Conservation (phyloP, 2,113 vertebrate species). For the Ictidomys tridecemlineatus region DNA sequence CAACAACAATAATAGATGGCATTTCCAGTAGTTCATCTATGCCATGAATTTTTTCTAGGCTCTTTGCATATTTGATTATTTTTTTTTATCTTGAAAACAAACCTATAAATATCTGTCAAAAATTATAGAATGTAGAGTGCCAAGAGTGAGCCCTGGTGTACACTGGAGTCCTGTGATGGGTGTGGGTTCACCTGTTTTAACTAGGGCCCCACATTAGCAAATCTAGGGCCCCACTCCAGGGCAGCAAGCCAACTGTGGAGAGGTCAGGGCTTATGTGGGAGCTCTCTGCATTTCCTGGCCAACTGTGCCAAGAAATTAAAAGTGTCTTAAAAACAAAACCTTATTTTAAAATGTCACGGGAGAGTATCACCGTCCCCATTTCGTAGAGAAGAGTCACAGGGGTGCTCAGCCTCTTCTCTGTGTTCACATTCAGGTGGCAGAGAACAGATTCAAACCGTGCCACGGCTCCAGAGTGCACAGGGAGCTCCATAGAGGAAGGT, state of each 20-base stretch:
- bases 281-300: not conserved
- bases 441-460: not conserved
- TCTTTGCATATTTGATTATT: not conserved
- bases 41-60: not conserved
- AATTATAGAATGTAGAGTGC: too few relatives aligned
- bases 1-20: not conserved
- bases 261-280: fast-evolving
- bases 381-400: not conserved
- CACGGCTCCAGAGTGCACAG: too few relatives aligned
- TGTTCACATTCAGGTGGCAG: too few relatives aligned
- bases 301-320: not conserved
- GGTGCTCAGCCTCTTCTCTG: not conserved
- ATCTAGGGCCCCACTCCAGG: too few relatives aligned
- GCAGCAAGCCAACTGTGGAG: too few relatives aligned
- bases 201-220: not conserved
- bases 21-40: not conserved
- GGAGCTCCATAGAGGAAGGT: not conserved
- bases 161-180: fast-evolving
- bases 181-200: fast-evolving
- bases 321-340: not conserved
- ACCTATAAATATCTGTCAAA: not conserved
- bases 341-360: not conserved
- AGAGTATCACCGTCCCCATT: too few relatives aligned
- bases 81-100: not conserved
- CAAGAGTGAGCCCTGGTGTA: not conserved